These are phyloP conservation scores for Enteromius trimaculatus DNA, from an alignment of 2,797 vertebrate species.

Conservation along the genomic window DNA sequence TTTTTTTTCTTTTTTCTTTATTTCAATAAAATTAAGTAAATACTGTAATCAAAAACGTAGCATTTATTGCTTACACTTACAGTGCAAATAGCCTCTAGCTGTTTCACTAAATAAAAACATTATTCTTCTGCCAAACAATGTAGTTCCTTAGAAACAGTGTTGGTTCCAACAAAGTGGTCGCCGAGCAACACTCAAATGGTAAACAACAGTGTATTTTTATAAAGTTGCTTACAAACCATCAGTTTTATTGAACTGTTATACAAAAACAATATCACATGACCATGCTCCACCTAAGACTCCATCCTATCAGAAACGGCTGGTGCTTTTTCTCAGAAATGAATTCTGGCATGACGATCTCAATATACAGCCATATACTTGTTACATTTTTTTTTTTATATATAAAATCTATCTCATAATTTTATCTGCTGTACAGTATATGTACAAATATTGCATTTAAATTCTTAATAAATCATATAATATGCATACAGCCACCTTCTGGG, in stretches of 20 bases:
- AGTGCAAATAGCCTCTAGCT: too few species aligned
- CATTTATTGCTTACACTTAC: too few species aligned
- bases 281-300: neutral
- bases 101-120: too few species aligned
- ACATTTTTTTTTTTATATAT: neutral
- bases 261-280: neutral
- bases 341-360: neutral
- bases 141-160: too few species aligned
- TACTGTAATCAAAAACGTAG: too few species aligned
- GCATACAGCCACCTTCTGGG: neutral
- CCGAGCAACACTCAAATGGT: too few species aligned
- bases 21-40: too few species aligned
- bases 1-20: too few species aligned
- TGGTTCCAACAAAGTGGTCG: too few species aligned
- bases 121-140: too few species aligned
- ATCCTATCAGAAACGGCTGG: neutral
- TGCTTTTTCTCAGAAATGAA: neutral
- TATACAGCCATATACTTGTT: neutral
- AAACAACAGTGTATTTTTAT: too few species aligned
- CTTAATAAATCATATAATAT: neutral
- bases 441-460: neutral
- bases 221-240: too few species aligned
- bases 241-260: neutral
- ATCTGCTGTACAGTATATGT: conserved; percentile 1
- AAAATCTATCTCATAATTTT: neutral